phyloP scores from a whole-genome alignment of 2,113 vertebrate species.

The Ictidomys tridecemlineatus region DNA sequence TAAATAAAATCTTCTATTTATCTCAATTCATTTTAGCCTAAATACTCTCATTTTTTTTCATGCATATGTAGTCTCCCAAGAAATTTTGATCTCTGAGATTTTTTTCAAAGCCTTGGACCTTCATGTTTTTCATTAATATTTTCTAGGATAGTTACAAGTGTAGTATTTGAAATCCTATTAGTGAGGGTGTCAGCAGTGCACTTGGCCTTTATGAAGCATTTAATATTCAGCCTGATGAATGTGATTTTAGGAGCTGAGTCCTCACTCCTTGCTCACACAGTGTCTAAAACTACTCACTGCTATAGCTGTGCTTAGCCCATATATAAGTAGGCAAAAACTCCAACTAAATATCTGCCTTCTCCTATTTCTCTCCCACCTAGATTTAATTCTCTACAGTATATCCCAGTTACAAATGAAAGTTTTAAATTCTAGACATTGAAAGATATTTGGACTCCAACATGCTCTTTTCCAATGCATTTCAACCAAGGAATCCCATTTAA shows the following conservation, averaged over 20 bases:
- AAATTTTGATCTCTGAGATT: slow-evolving; percentile 52
- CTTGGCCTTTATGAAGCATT: slow-evolving; percentile 36
- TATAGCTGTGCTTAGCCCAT: not conserved
- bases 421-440: slow-evolving; percentile 75
- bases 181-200: not conserved
- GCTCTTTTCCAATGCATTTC: slow-evolving; percentile 73
- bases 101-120: slow-evolving; percentile 49
- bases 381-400: slow-evolving; percentile 66
- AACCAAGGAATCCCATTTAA: slow-evolving; percentile 71
- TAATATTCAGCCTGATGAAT: slow-evolving; percentile 45
- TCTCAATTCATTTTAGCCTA: slow-evolving; percentile 29
- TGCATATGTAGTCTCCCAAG: not conserved
- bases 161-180: slow-evolving; percentile 67
- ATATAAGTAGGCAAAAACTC: slow-evolving; percentile 38
- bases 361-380: slow-evolving; percentile 54
- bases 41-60: not conserved
- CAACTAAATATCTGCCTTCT: not conserved
- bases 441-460: slow-evolving; percentile 66
- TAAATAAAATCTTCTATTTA: slow-evolving; percentile 41
- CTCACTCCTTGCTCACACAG: not conserved
- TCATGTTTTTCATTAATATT: slow-evolving; percentile 58
- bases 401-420: slow-evolving; percentile 58
- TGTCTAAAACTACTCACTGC: not conserved
- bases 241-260: slow-evolving; percentile 35
- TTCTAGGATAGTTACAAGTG: slow-evolving; percentile 50